Conservation (phyloP, 2,113 vertebrate species). For the Tragelaphus scriptus region DNA sequence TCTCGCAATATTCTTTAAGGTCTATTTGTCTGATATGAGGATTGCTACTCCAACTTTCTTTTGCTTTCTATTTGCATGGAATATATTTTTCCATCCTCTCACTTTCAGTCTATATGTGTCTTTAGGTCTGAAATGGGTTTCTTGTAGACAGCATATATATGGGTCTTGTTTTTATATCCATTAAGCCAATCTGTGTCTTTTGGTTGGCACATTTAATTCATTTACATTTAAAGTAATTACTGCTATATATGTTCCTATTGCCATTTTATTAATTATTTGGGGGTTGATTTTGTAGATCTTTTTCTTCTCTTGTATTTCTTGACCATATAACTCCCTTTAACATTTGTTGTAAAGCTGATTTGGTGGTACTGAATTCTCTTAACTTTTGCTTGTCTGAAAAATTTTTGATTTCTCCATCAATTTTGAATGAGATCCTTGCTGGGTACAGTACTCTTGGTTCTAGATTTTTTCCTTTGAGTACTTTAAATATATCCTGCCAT, state of each 20-base stretch:
- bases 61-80: not conserved
- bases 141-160: not conserved
- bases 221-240: not conserved
- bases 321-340: not conserved
- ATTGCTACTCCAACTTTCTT: not conserved
- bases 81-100: not conserved
- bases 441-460: not conserved
- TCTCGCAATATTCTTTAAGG: not conserved
- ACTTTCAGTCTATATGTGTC: not conserved
- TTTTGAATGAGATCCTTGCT: not conserved
- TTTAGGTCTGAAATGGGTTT: not conserved
- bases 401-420: not conserved
- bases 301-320: not conserved
- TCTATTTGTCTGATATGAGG: not conserved
- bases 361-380: not conserved
- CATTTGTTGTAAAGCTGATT: not conserved
- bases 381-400: not conserved
- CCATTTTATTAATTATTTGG: not conserved
- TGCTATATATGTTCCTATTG: not conserved
- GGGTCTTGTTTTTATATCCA: not conserved
- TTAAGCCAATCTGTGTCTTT: not conserved
- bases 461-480: not conserved
- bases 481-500: no score
- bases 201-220: not conserved
- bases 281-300: not conserved